These are phyloP conservation scores for Rhamphomyia laevipes DNA, from an alignment of 2,888 invertebrate genomes.

Conservation along the genomic window DNA sequence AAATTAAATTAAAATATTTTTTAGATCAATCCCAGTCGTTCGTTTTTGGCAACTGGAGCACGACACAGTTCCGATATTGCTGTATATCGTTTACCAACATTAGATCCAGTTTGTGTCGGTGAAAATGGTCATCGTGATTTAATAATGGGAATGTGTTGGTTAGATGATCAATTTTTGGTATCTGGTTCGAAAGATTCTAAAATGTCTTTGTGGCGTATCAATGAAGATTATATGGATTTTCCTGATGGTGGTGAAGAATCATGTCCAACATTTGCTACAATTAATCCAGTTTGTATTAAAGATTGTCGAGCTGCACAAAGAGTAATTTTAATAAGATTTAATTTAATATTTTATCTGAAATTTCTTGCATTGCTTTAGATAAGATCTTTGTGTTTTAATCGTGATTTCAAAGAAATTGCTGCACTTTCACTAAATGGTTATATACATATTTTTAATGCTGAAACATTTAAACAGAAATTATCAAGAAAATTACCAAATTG, in stretches of 20 bases:
- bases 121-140: constrained; percentile 84
- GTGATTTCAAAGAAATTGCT: constrained; percentile 74
- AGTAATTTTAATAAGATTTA: constrained; percentile 25
- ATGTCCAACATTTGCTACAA: constrained; percentile 41
- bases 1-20: too few relatives aligned
- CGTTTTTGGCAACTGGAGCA: constrained; percentile 83
- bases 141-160: constrained; percentile 83
- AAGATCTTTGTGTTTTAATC: constrained; percentile 79
- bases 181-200: constrained; percentile 87
- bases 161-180: constrained; percentile 90
- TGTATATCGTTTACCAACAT: constrained; percentile 74
- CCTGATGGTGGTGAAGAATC: constrained; percentile 33
- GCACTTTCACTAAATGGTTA: constrained; percentile 86
- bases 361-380: constrained; percentile 36
- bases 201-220: constrained; percentile 82
- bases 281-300: constrained; percentile 57
- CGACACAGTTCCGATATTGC: constrained; percentile 88
- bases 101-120: constrained; percentile 89
- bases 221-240: constrained; percentile 36
- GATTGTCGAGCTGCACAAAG: constrained; percentile 67
- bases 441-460: constrained; percentile 87
- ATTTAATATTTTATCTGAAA: neutral
- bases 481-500: constrained; percentile 78
- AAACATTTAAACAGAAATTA: constrained; percentile 77
- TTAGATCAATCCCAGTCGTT: constrained; percentile 76